Evolutionary conservation across 1,140 invertebrate species (phyloP).

Genomic region (Saccostrea glomerata): DNA sequence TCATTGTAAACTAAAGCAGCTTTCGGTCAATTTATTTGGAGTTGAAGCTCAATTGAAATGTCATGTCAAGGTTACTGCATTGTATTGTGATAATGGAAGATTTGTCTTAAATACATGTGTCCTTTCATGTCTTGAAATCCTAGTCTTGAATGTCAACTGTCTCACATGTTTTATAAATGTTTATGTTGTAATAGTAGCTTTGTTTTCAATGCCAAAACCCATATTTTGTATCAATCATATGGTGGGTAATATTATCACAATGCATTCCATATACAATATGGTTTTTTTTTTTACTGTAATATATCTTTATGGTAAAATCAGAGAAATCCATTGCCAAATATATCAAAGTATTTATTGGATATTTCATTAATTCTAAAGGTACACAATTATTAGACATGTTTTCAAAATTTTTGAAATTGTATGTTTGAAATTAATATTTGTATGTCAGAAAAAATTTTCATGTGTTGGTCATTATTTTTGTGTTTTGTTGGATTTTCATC

Average conservation of each 20-base stretch:
- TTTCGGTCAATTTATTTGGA: background rate
- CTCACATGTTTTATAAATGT: background rate
- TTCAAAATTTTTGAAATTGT: background rate
- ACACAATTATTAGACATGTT: background rate
- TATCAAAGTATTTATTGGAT: background rate
- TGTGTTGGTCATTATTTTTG: background rate
- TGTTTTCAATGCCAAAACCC: background rate
- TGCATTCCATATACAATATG: background rate
- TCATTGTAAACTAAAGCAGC: background rate
- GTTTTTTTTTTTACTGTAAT: background rate
- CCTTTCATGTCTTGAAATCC: background rate
- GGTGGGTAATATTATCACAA: background rate
- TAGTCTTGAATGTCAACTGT: background rate
- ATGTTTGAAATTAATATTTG: background rate
- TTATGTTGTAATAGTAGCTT: background rate
- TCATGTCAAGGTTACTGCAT: background rate
- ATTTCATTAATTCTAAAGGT: background rate
- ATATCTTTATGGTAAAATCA: background rate
- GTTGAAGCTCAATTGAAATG: background rate
- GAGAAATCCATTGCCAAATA: background rate
- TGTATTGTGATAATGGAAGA: background rate
- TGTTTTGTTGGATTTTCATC: background rate
- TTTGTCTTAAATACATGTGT: background rate
- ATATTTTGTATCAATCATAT: background rate
- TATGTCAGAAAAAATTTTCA: too few species aligned